Conservation (phyloP, 2,797 vertebrate species). For the Glyptemys insculpta region DNA sequence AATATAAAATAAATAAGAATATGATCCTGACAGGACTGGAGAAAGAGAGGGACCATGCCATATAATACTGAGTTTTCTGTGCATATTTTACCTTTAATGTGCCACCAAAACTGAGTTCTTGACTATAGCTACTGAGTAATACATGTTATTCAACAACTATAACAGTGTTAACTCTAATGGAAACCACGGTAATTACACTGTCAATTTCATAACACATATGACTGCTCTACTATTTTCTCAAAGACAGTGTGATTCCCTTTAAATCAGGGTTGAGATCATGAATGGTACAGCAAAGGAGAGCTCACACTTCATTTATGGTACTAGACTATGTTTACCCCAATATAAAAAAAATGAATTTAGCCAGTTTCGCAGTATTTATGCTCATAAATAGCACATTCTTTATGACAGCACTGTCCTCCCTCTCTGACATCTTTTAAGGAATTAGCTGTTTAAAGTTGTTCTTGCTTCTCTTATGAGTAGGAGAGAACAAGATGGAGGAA, state of each 20-base stretch:
- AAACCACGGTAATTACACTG: neutral
- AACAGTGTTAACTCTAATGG: neutral
- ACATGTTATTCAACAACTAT: neutral
- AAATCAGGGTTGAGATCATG: neutral
- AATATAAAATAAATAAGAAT: neutral
- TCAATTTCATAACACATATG: neutral
- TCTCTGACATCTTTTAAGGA: neutral
- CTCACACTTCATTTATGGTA: neutral
- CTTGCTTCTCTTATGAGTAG: neutral
- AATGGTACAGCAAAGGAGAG: neutral
- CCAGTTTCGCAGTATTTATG: neutral
- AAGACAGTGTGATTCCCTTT: neutral
- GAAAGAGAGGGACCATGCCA: neutral
- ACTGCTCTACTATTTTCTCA: neutral
- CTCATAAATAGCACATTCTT: neutral
- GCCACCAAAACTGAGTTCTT: neutral
- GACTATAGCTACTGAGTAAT: neutral
- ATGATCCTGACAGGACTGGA: neutral
- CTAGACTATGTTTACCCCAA: neutral
- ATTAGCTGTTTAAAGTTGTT: neutral
- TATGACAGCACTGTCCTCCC: too few relatives aligned
- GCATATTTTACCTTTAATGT: neutral
- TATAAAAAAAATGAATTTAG: neutral
- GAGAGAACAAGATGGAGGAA: neutral
- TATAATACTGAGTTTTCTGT: neutral